Evolutionary conservation across 2,113 vertebrate species (phyloP).

Genomic region (Myrmecophaga tridactyla): DNA sequence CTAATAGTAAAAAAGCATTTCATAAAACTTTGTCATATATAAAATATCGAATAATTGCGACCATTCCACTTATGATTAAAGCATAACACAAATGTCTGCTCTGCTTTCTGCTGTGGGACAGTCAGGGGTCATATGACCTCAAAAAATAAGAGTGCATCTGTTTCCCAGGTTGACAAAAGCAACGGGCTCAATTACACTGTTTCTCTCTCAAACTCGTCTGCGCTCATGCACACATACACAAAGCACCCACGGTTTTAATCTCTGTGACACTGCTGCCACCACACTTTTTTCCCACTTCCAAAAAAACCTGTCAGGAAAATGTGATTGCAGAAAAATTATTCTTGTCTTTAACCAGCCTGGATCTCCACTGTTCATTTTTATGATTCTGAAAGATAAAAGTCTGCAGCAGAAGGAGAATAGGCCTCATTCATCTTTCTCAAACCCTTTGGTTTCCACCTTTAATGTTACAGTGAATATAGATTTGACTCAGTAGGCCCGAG

Average conservation of each 20-base stretch:
- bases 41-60: conserved; percentile 86
- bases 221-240: conserved; percentile 41
- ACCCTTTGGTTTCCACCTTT: conserved; percentile 74
- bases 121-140: conserved; percentile 32
- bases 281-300: conserved; percentile 36
- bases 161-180: conserved; percentile 74
- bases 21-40: conserved; percentile 87
- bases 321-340: conserved; percentile 47
- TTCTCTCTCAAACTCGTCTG: conserved; percentile 43
- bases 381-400: conserved; percentile 23
- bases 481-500: conserved; percentile 60
- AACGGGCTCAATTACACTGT: conserved; percentile 70
- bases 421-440: conserved; percentile 63
- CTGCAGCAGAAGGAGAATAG: conserved; percentile 56
- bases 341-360: conserved; percentile 48
- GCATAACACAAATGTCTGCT: conserved; percentile 74
- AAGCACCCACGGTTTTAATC: conserved; percentile 58
- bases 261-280: conserved; percentile 61
- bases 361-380: conserved; percentile 57
- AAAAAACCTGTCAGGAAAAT: conserved; percentile 51
- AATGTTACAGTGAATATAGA: conserved; percentile 62
- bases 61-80: conserved; percentile 80
- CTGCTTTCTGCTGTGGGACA: conserved; percentile 74
- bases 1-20: conserved; percentile 84
- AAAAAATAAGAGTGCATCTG: conserved; percentile 62